Evolutionary conservation across 2,888 invertebrate genomes (phyloP).

Genomic region (Elmis aenea): DNA sequence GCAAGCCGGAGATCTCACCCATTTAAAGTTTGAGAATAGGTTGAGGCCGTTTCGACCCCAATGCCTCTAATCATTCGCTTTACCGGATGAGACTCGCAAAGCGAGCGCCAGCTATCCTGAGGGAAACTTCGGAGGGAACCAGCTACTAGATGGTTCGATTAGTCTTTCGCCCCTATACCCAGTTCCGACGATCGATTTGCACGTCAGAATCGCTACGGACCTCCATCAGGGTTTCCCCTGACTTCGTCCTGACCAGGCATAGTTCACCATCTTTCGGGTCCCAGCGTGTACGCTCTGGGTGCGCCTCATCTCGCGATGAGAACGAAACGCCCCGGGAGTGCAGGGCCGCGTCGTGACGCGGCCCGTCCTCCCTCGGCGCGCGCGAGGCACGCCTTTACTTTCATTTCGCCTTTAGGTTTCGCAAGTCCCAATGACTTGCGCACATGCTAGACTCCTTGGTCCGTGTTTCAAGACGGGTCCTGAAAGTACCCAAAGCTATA

Average conservation of each 20-base stretch:
- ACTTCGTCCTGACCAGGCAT: slow-evolving; percentile 67
- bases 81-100: slow-evolving; percentile 58
- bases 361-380: slow-evolving; percentile 48
- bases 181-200: slow-evolving; percentile 75
- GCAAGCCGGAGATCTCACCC: slow-evolving; percentile 60
- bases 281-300: slow-evolving; percentile 63
- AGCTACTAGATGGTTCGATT: slow-evolving; percentile 76
- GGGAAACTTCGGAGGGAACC: slow-evolving; percentile 73
- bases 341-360: slow-evolving; percentile 41
- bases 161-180: slow-evolving; percentile 68
- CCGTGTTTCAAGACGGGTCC: no score
- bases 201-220: slow-evolving; percentile 71
- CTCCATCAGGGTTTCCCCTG: slow-evolving; percentile 67
- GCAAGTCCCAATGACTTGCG: no score
- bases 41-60: no score
- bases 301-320: slow-evolving; percentile 47
- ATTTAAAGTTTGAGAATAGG: slow-evolving; percentile 77
- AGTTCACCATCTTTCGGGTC: slow-evolving; percentile 72
- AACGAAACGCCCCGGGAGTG: slow-evolving; percentile 56
- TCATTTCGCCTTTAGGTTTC: no score
- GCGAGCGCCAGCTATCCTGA: slow-evolving; percentile 63
- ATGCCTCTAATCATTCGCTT: slow-evolving; percentile 72
- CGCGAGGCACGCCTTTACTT: no score
- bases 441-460: slow-evolving; percentile 69
- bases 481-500: no score